Conservation (phyloP, 1,140 invertebrate species). For the Drepana arcuata region DNA sequence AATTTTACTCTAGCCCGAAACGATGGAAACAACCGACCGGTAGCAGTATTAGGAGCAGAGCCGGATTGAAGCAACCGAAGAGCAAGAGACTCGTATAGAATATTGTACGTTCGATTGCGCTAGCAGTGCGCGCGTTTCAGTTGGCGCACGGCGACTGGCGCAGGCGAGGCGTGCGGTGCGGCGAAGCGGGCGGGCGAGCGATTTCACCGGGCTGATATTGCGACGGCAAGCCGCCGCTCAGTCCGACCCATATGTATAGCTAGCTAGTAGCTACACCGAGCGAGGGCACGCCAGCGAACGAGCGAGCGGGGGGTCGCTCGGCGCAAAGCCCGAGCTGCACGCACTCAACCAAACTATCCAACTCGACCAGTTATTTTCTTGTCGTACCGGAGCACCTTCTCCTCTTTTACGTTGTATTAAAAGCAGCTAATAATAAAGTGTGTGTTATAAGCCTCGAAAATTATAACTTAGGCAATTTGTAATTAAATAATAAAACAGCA, state of each 20-base stretch:
- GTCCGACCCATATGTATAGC: slow-evolving; percentile 60
- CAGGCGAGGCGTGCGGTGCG: slow-evolving; percentile 58
- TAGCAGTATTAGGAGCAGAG: slow-evolving; percentile 26
- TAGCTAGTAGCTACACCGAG: slow-evolving; percentile 31
- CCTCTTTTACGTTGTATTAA: too few species aligned
- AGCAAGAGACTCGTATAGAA: slow-evolving; percentile 36
- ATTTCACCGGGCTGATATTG: slow-evolving; percentile 69
- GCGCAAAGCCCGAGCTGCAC: slow-evolving; percentile 39
- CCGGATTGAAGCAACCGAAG: slow-evolving; percentile 26
- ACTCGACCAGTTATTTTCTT: slow-evolving; percentile 42
- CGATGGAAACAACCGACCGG: slow-evolving; percentile 25
- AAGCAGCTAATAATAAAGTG: too few species aligned
- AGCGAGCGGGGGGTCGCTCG: slow-evolving; percentile 44
- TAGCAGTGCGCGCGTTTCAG: slow-evolving; percentile 67
- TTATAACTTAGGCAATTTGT: too few species aligned
- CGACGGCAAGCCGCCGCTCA: slow-evolving; percentile 53
- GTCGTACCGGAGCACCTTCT: too few species aligned
- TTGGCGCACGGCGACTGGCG: slow-evolving; percentile 67
- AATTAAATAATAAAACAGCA: too few species aligned
- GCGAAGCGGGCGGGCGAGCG: slow-evolving; percentile 60
- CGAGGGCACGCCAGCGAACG: slow-evolving; percentile 47
- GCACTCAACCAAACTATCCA: slow-evolving; percentile 44
- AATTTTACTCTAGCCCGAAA: slow-evolving; percentile 16
- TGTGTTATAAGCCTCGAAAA: too few species aligned
- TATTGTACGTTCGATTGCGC: slow-evolving; percentile 56